These are phyloP conservation scores for Lochmaea capreae DNA, from an alignment of 2,888 invertebrate genomes.

Conservation along the genomic window DNA sequence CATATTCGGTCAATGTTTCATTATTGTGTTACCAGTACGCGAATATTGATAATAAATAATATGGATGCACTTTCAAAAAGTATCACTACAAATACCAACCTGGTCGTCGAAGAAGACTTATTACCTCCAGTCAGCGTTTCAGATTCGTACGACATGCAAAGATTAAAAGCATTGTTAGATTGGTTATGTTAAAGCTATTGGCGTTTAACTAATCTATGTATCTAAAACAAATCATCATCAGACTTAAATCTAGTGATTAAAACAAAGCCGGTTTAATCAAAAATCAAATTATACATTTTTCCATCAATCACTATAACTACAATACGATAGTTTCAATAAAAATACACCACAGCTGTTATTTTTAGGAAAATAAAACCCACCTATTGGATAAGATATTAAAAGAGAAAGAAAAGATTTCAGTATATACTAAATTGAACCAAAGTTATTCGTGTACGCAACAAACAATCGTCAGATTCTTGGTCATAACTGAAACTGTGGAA, in stretches of 20 bases:
- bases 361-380: too few species aligned
- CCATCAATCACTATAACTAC: too few species aligned
- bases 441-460: too few species aligned
- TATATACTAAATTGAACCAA: too few species aligned
- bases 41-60: background rate
- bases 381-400: too few species aligned
- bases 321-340: too few species aligned
- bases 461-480: too few species aligned
- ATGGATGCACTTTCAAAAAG: background rate
- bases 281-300: background rate
- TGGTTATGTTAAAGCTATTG: constrained; percentile 21
- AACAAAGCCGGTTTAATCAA: background rate
- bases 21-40: too few species aligned
- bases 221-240: constrained; percentile 32
- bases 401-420: too few species aligned
- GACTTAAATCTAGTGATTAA: constrained; percentile 1
- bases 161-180: constrained; percentile 63
- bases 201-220: constrained; percentile 24
- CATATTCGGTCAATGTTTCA: too few species aligned
- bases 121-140: constrained; percentile 76
- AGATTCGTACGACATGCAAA: constrained; percentile 80
- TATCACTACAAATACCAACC: constrained; percentile 59
- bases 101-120: constrained; percentile 66
- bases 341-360: too few species aligned
- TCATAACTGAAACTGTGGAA: too few species aligned